Evolutionary conservation across 1,140 invertebrate genomes (phyloP).

Genomic region (Drosophila paulistorum): DNA sequence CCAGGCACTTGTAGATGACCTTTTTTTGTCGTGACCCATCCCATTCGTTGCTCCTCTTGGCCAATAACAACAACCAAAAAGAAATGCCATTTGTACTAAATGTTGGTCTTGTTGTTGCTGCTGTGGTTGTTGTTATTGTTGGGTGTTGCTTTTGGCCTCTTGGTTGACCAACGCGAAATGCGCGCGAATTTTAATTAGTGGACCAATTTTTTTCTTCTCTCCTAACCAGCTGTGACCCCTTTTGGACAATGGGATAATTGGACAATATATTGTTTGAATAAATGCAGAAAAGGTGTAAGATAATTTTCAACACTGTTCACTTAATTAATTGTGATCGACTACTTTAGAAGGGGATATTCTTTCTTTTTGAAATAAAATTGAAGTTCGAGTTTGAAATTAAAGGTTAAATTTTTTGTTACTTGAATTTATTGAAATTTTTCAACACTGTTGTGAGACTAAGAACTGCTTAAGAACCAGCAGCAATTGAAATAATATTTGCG

Average conservation of each 20-base stretch:
- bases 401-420: too few relatives aligned
- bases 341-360: too few relatives aligned
- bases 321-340: too few relatives aligned
- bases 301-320: too few relatives aligned
- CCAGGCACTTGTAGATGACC: slow-evolving; percentile 56
- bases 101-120: slow-evolving; percentile 55
- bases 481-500: too few relatives aligned
- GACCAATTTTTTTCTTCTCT: background rate
- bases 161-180: slow-evolving; percentile 78
- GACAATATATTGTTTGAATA: too few relatives aligned
- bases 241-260: background rate
- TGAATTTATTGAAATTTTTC: too few relatives aligned
- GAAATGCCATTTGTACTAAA: slow-evolving; percentile 76
- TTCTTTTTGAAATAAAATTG: too few relatives aligned
- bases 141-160: slow-evolving; percentile 39
- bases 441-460: too few relatives aligned
- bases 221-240: slow-evolving; percentile 57
- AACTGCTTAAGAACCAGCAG: too few relatives aligned
- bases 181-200: slow-evolving; percentile 81
- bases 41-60: background rate
- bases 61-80: slow-evolving; percentile 61
- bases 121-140: slow-evolving; percentile 46
- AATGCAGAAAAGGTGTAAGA: too few relatives aligned
- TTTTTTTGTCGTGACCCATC: background rate
- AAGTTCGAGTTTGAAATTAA: too few relatives aligned